phyloP scores from a whole-genome alignment of 2,797 vertebrate species.

The Girardinus metallicus region DNA sequence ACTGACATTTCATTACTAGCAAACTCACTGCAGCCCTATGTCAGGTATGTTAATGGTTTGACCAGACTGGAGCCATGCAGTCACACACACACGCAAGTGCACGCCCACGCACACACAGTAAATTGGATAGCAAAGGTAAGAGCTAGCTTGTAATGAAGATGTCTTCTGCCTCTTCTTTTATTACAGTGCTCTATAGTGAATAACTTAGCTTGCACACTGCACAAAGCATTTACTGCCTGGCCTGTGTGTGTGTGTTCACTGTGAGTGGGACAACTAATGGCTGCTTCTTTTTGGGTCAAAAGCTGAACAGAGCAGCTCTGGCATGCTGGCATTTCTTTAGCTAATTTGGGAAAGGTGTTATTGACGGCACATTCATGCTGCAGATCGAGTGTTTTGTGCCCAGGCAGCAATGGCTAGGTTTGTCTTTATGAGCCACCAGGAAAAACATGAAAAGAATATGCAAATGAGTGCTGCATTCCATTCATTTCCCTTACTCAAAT shows the following conservation, averaged over 20 bases:
- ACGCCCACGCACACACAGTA: constrained; percentile 35
- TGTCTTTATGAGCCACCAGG: not conserved
- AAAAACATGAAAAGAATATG: constrained; percentile 5
- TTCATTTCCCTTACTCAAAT: not conserved
- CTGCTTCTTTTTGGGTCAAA: constrained; percentile 3
- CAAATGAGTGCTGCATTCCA: not conserved
- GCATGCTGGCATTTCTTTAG: not conserved
- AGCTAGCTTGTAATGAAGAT: constrained; percentile 46
- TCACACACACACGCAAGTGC: constrained; percentile 33
- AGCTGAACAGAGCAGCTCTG: not conserved
- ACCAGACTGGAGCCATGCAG: constrained; percentile 39
- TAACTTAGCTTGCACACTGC: not conserved
- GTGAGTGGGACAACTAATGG: not conserved
- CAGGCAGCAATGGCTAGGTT: not conserved
- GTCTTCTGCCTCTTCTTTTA: constrained; percentile 28
- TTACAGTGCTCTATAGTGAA: constrained; percentile 10
- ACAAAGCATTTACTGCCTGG: constrained; percentile 6
- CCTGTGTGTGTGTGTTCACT: not conserved
- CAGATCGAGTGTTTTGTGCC: not conserved
- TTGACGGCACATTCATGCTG: not conserved
- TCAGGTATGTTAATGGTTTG: constrained; percentile 66
- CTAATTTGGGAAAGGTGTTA: not conserved
- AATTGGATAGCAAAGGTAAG: constrained; percentile 29
- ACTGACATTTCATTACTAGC: constrained; percentile 74
- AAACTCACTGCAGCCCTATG: constrained; percentile 48